phyloP scores from a whole-genome alignment of 2,113 vertebrate genomes.

The Hirundichthys speculiger region DNA sequence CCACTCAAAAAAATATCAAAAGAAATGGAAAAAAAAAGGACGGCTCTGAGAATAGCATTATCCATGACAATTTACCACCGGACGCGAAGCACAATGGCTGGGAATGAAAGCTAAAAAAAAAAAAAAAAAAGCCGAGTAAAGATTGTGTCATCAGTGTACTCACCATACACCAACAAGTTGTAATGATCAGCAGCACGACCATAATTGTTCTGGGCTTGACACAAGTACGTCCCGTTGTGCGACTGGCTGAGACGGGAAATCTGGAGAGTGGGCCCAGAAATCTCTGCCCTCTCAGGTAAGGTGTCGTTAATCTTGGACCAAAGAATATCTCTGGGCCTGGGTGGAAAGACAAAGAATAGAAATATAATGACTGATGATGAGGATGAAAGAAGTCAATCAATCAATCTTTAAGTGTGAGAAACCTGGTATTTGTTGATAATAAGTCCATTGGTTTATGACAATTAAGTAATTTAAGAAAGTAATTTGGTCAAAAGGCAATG shows the following conservation, averaged over 20 bases:
- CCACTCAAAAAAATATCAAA: constrained; percentile 12
- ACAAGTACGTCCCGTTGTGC: constrained; percentile 91
- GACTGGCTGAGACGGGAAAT: constrained; percentile 86
- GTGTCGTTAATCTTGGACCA: constrained; percentile 92
- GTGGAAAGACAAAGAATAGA: constrained; percentile 9
- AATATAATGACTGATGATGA: not conserved
- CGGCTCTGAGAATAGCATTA: constrained; percentile 10
- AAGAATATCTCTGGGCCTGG: constrained; percentile 86
- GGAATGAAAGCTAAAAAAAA: constrained; percentile 3
- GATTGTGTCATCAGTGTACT: constrained; percentile 48
- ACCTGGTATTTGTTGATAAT: too few relatives aligned
- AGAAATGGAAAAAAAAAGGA: constrained; percentile 23
- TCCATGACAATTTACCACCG: constrained; percentile 12
- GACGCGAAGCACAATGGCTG: not conserved
- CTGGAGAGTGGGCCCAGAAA: constrained; percentile 83
- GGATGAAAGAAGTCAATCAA: not conserved
- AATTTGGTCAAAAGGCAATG: too few relatives aligned
- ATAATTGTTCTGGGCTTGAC: constrained; percentile 90
- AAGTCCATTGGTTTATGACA: too few relatives aligned
- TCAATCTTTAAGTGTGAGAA: not conserved
- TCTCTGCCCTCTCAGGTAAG: constrained; percentile 87
- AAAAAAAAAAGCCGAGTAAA: constrained; percentile 19
- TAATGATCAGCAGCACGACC: constrained; percentile 91
- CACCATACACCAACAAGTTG: constrained; percentile 90
- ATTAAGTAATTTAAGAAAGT: too few relatives aligned